Base-by-base conservation (phyloP, 2,888 invertebrate genomes). In the Drosophila greeni region DNA sequence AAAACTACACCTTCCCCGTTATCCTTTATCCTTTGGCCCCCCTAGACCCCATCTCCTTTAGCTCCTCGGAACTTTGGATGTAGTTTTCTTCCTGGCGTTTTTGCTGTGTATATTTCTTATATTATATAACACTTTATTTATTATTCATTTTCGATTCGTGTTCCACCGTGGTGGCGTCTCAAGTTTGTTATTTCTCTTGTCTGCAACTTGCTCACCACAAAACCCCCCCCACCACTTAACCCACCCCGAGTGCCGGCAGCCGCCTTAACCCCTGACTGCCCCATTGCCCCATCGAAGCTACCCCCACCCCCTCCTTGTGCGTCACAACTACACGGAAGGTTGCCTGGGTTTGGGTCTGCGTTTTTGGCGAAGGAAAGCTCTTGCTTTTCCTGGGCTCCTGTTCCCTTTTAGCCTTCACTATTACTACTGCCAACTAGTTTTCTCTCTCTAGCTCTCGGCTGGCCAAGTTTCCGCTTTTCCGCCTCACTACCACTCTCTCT, bases 131-230 rank as follows among this genome's bases (percentile, higher is more conserved):
- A 83, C 82, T 85, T 86, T 86, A 86, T 86, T 86, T 85, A 86
- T 86, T 86, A 86, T 86, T 86, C 85, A 86, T 86, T 86, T 86
- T 86, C 85, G 86, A 86, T 85, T 86, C 82, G 84, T 80, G 82
- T 81, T 83, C 81, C 79, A 70, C 82, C 66, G 68, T 75, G 54
- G 73, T 73, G 69, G 76, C 74, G 79, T 76, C 82, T 82, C 74
- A 80, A 80, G 81, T 80, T 81, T 82, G 77, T 81, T 81, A 80
- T 82, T 82, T 80, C 77, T 75, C 82, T 82, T 82, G 79, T 82
- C 82, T 79, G 82, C 79, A 81, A 82, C 70, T 77, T 77, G 74
- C 74, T 79, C 64, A 76, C 79, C 79, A 72, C 82, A 79, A 74
- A 24, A 40, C n/a, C 66, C 43, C 43, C n/a, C 18, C 20, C n/a